These are phyloP conservation scores for Lydus trimaculatus DNA, from an alignment of 2,888 invertebrate species.

Conservation along the genomic window DNA sequence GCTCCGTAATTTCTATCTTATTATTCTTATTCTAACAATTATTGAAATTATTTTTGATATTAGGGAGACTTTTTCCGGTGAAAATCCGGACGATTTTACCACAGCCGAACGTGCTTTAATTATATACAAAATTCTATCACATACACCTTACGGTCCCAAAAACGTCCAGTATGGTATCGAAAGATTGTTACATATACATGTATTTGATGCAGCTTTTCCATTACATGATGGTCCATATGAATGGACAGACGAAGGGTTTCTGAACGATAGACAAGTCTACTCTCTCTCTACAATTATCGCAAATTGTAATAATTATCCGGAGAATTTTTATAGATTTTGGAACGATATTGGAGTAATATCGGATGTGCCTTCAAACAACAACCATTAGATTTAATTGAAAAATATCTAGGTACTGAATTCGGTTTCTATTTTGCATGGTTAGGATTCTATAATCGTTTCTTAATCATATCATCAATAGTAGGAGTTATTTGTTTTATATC, in stretches of 20 bases:
- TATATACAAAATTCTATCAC: slow-evolving; percentile 47
- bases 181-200: slow-evolving; percentile 44
- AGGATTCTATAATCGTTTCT: slow-evolving; percentile 64
- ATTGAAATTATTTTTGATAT: slow-evolving; percentile 21
- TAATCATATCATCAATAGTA: slow-evolving; percentile 60
- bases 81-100: slow-evolving; percentile 41
- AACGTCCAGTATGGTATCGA: slow-evolving; percentile 47
- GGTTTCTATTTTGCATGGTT: slow-evolving; percentile 67
- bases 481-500: slow-evolving; percentile 60
- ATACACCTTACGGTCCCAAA: slow-evolving; percentile 45
- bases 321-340: slow-evolving; percentile 41
- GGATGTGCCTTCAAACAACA: slow-evolving; percentile 64
- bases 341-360: slow-evolving; percentile 41
- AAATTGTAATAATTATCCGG: too few species aligned
- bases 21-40: slow-evolving; percentile 7
- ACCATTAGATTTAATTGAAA: slow-evolving; percentile 66
- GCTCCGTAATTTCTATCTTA: slow-evolving; percentile 39
- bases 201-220: slow-evolving; percentile 52
- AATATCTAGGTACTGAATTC: slow-evolving; percentile 66
- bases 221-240: slow-evolving; percentile 54
- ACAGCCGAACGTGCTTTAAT: slow-evolving; percentile 53
- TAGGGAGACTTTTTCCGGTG: slow-evolving; percentile 37
- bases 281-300: too few species aligned
- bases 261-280: slow-evolving; percentile 56
- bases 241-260: slow-evolving; percentile 47